Evolutionary conservation across 2,113 vertebrate genomes (phyloP).

Genomic region (Spheniscus mendiculus): DNA sequence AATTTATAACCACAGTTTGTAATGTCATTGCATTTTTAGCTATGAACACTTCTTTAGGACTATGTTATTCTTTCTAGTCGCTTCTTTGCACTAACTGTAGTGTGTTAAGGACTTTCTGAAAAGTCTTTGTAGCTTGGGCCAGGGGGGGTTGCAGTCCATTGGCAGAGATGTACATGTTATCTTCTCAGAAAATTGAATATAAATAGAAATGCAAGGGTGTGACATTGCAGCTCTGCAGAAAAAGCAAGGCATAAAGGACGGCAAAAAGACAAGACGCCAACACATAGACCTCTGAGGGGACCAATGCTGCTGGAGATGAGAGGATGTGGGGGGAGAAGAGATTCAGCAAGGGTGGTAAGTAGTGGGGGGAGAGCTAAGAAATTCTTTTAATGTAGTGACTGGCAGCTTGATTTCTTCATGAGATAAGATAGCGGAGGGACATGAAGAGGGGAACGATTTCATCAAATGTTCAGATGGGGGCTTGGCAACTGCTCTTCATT

Average conservation of each 20-base stretch:
- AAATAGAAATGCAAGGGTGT: background rate
- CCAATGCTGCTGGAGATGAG: background rate
- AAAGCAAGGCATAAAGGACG: background rate
- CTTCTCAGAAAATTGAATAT: background rate
- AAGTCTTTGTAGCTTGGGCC: background rate
- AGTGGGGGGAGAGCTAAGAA: background rate
- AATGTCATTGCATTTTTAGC: background rate
- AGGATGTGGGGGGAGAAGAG: slow-evolving; percentile 4
- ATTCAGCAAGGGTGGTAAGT: background rate
- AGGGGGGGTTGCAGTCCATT: background rate
- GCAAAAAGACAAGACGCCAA: background rate
- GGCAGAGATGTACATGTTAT: background rate
- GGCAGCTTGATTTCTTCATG: background rate
- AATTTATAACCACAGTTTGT: background rate
- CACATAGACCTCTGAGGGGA: background rate
- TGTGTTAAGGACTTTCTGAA: background rate
- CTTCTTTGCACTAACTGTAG: background rate
- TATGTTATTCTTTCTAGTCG: background rate
- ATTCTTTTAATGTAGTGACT: background rate
- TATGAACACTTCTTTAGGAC: background rate
- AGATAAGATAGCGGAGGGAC: background rate
- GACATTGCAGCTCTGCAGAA: background rate
- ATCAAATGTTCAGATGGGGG: background rate
- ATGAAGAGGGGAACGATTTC: background rate
- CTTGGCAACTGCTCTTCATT: background rate